phyloP scores from a whole-genome alignment of 2,888 invertebrate genomes.

The Drosophila siamana region DNA sequence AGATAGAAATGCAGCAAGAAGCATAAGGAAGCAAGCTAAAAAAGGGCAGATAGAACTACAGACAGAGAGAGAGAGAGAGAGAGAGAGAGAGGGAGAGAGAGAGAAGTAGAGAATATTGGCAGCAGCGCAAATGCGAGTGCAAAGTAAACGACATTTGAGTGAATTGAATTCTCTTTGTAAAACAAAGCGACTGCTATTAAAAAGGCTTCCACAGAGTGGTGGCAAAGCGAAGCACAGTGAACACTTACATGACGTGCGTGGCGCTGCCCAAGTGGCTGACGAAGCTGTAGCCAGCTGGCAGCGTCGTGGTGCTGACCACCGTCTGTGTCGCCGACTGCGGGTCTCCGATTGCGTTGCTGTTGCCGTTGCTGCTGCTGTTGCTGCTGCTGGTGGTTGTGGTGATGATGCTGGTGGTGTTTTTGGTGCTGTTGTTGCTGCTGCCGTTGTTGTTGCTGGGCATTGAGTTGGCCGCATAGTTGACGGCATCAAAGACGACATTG shows the following conservation, averaged over 20 bases:
- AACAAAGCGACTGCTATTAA: no score
- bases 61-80: neutral
- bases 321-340: constrained; percentile 35
- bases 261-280: constrained; percentile 57
- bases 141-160: no score
- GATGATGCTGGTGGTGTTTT: constrained; percentile 2
- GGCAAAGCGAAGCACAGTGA: no score
- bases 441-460: constrained; percentile 29
- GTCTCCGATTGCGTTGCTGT: constrained; percentile 1
- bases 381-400: constrained; percentile 1
- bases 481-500: constrained; percentile 63
- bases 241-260: constrained; percentile 70
- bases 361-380: constrained; percentile 15
- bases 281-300: constrained; percentile 66
- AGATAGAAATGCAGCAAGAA: neutral
- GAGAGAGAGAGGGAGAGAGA: neutral
- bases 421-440: constrained; percentile 18
- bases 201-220: no score
- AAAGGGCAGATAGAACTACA: neutral
- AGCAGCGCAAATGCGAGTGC: no score
- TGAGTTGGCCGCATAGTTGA: constrained; percentile 54
- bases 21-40: neutral
- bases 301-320: constrained; percentile 45
- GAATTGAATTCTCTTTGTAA: no score
- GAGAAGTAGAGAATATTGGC: neutral